Conservation (phyloP, 2,113 vertebrate species). For the Nothobranchius furzeri region DNA sequence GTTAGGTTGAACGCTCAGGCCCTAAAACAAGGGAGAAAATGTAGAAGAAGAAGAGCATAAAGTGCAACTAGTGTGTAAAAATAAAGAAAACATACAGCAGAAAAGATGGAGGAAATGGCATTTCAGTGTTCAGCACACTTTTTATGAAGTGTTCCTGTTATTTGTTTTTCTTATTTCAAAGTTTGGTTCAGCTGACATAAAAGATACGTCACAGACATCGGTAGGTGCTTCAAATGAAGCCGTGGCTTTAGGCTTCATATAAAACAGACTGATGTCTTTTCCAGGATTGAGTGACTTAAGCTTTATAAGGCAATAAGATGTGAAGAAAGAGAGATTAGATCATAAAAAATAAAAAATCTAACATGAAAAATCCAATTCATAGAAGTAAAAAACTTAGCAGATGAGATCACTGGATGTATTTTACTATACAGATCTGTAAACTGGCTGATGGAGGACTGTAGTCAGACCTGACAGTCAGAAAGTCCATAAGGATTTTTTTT, state of each 20-base stretch:
- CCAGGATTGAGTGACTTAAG: constrained; percentile 48
- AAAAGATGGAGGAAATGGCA: constrained; percentile 6
- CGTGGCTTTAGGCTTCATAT: constrained; percentile 48
- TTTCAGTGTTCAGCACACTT: constrained; percentile 8
- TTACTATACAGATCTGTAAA: constrained; percentile 15
- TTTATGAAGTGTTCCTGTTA: constrained; percentile 4
- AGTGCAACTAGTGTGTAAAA: constrained; percentile 21
- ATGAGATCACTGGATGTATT: constrained; percentile 20
- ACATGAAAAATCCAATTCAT: constrained; percentile 24
- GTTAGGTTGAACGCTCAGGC: constrained; percentile 67
- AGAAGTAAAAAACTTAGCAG: constrained; percentile 5
- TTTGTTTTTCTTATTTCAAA: no score
- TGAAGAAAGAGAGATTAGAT: constrained; percentile 7
- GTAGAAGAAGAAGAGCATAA: constrained; percentile 58
- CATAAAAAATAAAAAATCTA: no score
- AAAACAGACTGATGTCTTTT: constrained; percentile 55
- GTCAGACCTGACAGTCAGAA: no score
- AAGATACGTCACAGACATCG: neutral
- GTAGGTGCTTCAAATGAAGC: constrained; percentile 30
- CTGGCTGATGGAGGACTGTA: neutral
- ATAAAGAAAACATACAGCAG: constrained; percentile 7
- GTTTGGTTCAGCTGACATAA: neutral
- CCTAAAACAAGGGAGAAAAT: constrained; percentile 71
- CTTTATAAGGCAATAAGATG: constrained; percentile 33
- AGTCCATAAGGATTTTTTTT: constrained; percentile 4